A percentile compares a stretch with the other conserved stretches of the same genome.
phyloP scores from a whole-genome alignment of 2,888 invertebrate genomes.

The Polymixis flavicincta region DNA sequence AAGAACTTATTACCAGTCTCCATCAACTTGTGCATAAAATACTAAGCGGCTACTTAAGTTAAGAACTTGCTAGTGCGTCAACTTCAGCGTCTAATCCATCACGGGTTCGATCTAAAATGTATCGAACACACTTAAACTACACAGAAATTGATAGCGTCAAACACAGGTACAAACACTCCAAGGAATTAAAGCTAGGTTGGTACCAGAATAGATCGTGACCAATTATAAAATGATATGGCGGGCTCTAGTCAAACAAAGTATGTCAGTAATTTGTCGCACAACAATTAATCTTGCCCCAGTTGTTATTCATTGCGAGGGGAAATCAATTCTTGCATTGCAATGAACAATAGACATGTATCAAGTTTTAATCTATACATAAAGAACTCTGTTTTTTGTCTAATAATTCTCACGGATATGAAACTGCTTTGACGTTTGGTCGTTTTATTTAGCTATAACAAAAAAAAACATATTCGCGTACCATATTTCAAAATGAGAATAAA shows the following conservation, averaged over 20 bases:
- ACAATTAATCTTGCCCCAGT: conserved; percentile 53
- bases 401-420: conserved; percentile 14
- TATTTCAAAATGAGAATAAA: conserved; percentile 25
- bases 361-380: conserved; percentile 15
- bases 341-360: conserved; percentile 45
- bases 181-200: background rate
- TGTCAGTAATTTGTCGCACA: conserved; percentile 53
- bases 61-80: background rate
- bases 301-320: conserved; percentile 31
- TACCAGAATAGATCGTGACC: conserved; percentile 31
- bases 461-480: conserved; percentile 10
- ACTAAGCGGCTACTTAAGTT: background rate
- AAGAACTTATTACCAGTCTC: background rate
- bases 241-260: conserved; percentile 37
- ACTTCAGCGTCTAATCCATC: background rate
- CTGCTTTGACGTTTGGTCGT: conserved; percentile 6
- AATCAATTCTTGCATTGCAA: conserved; percentile 50
- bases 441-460: conserved; percentile 15
- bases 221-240: conserved; percentile 36
- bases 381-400: conserved; percentile 23
- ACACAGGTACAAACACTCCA: background rate
- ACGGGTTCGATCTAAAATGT: background rate
- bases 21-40: background rate
- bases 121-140: background rate
- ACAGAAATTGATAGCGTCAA: background rate